Evolutionary conservation across 2,888 invertebrate genomes (phyloP).

Genomic region (Synergus laeviventris): DNA sequence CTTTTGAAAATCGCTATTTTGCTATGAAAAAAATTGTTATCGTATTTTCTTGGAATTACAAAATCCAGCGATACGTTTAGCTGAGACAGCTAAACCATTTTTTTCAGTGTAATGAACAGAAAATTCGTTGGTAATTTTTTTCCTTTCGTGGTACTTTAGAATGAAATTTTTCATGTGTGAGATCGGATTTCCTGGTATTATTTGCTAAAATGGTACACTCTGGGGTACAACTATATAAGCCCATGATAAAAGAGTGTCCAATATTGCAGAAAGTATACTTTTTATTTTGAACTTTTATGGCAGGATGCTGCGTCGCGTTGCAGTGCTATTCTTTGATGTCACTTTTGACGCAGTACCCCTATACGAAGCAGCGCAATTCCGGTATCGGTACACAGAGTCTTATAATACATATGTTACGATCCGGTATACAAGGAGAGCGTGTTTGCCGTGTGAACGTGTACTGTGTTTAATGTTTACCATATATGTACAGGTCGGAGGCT

Average conservation of each 20-base stretch:
- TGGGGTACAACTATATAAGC: conserved; percentile 13
- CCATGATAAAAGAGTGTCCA: conserved; percentile 27
- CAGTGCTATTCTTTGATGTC: conserved; percentile 52
- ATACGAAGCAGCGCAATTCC: conserved; percentile 43
- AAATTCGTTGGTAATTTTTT: background rate
- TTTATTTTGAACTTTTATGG: conserved; percentile 32
- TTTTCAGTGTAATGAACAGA: too few species aligned
- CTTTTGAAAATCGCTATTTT: too few species aligned
- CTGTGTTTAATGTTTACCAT: conserved; percentile 25
- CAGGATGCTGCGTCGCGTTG: conserved; percentile 45
- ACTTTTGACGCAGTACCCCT: conserved; percentile 45
- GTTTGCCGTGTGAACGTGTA: conserved; percentile 46
- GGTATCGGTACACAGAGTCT: conserved; percentile 34
- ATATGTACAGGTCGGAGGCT: conserved; percentile 36
- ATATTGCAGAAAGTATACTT: conserved; percentile 40
- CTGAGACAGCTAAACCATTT: too few species aligned
- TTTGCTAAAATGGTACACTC: conserved; percentile 2
- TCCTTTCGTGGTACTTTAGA: background rate
- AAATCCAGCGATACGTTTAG: too few species aligned
- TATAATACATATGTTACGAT: conserved; percentile 46
- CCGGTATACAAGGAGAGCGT: conserved; percentile 35
- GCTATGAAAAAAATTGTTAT: too few species aligned
- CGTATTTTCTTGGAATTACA: too few species aligned
- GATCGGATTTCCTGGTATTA: background rate
- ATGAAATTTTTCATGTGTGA: background rate